Evolutionary conservation across 2,113 vertebrate species (phyloP), one percentile per base, ranked within the genome.

Genomic region (Pseudorectes ferrugineus): DNA sequence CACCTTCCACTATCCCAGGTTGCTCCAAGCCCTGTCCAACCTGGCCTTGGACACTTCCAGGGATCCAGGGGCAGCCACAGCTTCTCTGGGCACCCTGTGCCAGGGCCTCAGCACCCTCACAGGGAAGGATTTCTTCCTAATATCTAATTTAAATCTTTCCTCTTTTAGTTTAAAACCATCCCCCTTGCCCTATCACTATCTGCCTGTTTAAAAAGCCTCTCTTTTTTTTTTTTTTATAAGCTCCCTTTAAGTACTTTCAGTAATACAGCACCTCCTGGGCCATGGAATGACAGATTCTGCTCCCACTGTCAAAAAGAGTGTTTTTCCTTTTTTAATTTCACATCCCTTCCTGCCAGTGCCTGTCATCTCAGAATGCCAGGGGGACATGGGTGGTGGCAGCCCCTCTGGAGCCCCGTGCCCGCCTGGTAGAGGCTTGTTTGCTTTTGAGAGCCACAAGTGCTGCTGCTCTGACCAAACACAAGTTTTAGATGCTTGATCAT

Each of bases 1-100:
- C 38, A 17, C 2, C 3, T 38, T 2, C 28, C 28, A 18, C 22
- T 1, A 0, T 0, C 13, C 25, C 66, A 88, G 25, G 5, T 0
- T 3, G 6, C 9, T 79, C 66, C 65, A 62, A 62, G 3, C 38
- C 23, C n/a, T 0, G 0, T 18, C 46, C 85, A 71, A 0, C 42
- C 66, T 79, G 58, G 17, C 31, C 36, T 72, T 42, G 85, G 58
- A 1, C 57, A 57, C 25, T 57, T 10, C 42, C 66, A 63, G 35
- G 49, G 35, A 55, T 71, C 33, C 62, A 85, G 75, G 57, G 21
- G 8, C 35, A 72, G 21, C 42, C 42, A 35, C 74, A 79, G 49
- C 35, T 71, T 4, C n/a, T 25, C 40, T 54, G 73, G 19, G 19
- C n/a, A 70, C 1, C 54, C 65, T 48, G 29, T 38, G 54, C 38